phyloP scores from a whole-genome alignment of 2,797 vertebrate species.

The Tadarida brasiliensis region DNA sequence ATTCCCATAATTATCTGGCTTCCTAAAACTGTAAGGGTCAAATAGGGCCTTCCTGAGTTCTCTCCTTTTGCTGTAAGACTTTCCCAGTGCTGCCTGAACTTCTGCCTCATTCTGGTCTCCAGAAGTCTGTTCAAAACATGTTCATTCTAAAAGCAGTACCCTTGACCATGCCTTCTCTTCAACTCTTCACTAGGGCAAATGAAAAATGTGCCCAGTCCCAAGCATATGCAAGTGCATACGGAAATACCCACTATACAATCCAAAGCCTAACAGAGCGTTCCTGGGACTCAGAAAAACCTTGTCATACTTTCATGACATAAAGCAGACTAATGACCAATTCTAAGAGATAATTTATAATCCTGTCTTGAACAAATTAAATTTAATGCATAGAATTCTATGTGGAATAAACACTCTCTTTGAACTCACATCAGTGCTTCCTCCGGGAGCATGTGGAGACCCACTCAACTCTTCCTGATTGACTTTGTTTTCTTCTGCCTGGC shows the following conservation, averaged over 20 bases:
- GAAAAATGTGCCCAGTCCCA: not conserved
- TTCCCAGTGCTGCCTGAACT: not conserved
- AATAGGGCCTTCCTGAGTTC: not conserved
- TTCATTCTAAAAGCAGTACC: not conserved
- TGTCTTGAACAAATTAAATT: slow-evolving; percentile 12
- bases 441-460: not conserved
- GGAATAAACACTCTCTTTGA: not conserved
- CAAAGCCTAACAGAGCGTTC: not conserved
- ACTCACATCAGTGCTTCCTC: not conserved
- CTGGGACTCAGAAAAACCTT: not conserved
- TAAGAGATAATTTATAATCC: not conserved
- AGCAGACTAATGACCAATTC: not conserved
- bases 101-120: not conserved
- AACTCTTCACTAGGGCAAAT: not conserved
- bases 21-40: not conserved
- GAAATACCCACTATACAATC: not conserved
- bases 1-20: not conserved
- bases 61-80: not conserved
- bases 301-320: not conserved
- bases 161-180: not conserved
- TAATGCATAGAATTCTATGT: not conserved
- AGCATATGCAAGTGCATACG: not conserved
- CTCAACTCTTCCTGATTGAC: not conserved
- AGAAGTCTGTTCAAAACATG: slow-evolving; percentile 17
- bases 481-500: not conserved